Evolutionary conservation across 2,113 vertebrate genomes (phyloP).

Genomic region (Hymenochirus boettgeri): DNA sequence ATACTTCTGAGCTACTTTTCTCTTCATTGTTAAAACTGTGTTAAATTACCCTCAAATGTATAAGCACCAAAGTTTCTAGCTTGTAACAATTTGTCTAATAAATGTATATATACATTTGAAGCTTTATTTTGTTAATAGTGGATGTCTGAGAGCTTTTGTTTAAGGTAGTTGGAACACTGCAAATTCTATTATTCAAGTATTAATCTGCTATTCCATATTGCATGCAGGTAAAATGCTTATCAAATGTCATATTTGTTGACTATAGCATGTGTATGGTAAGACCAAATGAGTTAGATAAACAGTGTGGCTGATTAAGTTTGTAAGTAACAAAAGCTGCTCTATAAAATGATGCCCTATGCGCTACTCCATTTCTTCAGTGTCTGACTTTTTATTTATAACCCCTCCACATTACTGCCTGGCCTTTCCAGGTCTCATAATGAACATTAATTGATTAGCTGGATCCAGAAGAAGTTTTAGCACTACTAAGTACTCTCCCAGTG

Average conservation of each 20-base stretch:
- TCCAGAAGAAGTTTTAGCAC: slow-evolving; percentile 75
- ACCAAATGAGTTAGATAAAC: slow-evolving; percentile 26
- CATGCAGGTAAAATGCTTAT: too few relatives aligned
- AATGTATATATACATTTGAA: too few relatives aligned
- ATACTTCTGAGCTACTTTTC: too few relatives aligned
- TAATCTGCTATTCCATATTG: too few relatives aligned
- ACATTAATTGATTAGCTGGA: slow-evolving; percentile 94
- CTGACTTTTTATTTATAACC: slow-evolving; percentile 60
- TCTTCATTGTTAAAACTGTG: too few relatives aligned
- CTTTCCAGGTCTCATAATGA: slow-evolving; percentile 76
- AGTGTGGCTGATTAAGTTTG: slow-evolving; percentile 22
- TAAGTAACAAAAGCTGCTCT: slow-evolving; percentile 19
- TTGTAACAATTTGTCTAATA: too few relatives aligned
- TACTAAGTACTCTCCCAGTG: slow-evolving; percentile 81
- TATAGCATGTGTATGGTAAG: background rate
- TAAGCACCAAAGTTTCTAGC: too few relatives aligned
- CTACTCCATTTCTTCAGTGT: slow-evolving; percentile 53
- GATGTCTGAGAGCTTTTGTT: too few relatives aligned
- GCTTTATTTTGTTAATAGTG: too few relatives aligned
- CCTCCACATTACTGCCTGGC: slow-evolving; percentile 57
- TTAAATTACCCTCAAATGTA: too few relatives aligned
- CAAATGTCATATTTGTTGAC: background rate
- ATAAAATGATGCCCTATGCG: slow-evolving; percentile 46
- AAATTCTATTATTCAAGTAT: background rate
- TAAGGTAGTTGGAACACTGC: too few relatives aligned